Percentiles rank a stretch among this genome's conserved stretches.
Evolutionary conservation across 53 echinoderm and acorn worm species (phyloP).

Genomic region (Crossaster papposus): DNA sequence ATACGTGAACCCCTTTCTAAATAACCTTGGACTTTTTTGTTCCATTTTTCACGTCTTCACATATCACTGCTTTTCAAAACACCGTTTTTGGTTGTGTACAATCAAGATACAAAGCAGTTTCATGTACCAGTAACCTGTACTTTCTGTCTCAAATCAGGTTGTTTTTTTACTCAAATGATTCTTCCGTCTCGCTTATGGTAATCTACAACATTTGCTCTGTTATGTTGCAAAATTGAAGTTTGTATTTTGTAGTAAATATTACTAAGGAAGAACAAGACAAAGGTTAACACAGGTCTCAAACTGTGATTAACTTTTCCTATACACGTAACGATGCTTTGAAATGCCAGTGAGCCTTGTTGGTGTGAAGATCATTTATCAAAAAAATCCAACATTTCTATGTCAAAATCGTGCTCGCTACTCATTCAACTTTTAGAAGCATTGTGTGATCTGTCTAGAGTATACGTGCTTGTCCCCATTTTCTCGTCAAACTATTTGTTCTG

Average conservation of each 20-base stretch:
- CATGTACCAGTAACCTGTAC: neutral
- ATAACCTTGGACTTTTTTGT: neutral
- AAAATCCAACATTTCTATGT: constrained; percentile 19
- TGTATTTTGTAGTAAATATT: too few relatives aligned
- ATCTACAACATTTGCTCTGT: too few relatives aligned
- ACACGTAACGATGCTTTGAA: neutral
- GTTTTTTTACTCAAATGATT: too few relatives aligned
- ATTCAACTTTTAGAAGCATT: neutral
- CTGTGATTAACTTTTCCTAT: neutral
- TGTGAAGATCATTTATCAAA: neutral
- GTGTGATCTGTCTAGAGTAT: neutral
- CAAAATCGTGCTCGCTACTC: neutral
- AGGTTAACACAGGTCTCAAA: neutral
- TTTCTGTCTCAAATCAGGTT: neutral
- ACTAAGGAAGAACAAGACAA: too few relatives aligned
- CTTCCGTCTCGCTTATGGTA: too few relatives aligned
- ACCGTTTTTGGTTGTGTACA: neutral
- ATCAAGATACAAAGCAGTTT: neutral
- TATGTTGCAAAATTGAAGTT: too few relatives aligned
- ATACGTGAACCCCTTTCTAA: neutral
- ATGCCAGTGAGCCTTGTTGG: neutral
- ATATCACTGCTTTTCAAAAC: neutral
- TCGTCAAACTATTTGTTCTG: neutral
- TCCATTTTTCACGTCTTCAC: neutral
- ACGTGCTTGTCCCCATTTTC: constrained; percentile 7